Evolutionary conservation across 2,797 vertebrate genomes (phyloP).

Genomic region (Nothura maculosa): DNA sequence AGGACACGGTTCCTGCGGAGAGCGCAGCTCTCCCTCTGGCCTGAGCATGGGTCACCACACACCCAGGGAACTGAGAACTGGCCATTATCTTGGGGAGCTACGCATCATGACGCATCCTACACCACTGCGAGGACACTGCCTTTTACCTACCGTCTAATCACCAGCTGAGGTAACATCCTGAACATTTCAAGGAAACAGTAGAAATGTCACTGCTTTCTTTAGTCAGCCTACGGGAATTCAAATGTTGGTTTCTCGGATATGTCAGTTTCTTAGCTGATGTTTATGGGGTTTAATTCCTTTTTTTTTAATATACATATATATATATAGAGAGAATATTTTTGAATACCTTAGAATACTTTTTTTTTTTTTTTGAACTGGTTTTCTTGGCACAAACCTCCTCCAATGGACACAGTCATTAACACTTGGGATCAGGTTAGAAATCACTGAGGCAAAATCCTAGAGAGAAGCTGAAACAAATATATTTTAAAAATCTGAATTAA

Average conservation of each 20-base stretch:
- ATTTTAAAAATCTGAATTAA: not conserved
- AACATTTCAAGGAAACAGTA: not conserved
- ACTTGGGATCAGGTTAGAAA: not conserved
- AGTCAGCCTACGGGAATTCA: not conserved
- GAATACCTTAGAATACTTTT: too few relatives aligned
- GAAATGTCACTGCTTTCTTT: not conserved
- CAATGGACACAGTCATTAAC: not conserved
- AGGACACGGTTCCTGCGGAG: not conserved
- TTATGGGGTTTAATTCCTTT: not conserved
- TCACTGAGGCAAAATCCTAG: not conserved
- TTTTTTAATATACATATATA: too few relatives aligned
- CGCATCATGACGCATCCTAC: too few relatives aligned
- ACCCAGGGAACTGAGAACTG: not conserved
- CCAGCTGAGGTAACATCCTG: not conserved
- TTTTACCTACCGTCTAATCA: not conserved
- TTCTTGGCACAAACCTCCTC: not conserved
- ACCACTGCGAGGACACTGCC: too few relatives aligned
- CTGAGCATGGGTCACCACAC: not conserved
- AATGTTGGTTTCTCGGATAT: not conserved
- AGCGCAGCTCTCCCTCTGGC: not conserved
- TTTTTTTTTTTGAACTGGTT: not conserved
- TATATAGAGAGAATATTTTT: too few relatives aligned
- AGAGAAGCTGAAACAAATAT: not conserved
- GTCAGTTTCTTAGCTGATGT: not conserved
- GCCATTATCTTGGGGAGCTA: not conserved